A percentile compares a stretch with the other conserved stretches of the same genome.
Conservation (phyloP, 2,888 invertebrate species). For the Brenthis hecate region DNA sequence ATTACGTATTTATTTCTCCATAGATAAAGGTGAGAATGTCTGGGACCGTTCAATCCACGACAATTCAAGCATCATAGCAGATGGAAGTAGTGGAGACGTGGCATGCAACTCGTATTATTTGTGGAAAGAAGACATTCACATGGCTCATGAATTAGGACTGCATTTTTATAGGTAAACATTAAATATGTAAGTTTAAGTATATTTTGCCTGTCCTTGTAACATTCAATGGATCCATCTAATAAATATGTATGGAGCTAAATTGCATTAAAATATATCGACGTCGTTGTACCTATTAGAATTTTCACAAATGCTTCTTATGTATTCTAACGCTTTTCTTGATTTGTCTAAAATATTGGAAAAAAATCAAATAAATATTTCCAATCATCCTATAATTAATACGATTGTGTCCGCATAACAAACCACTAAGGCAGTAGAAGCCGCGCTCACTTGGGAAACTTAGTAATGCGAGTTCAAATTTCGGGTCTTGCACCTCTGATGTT, state of each 20-base stretch:
- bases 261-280: background rate
- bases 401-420: too few relatives aligned
- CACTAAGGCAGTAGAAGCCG: too few relatives aligned
- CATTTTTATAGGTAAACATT: slow-evolving; percentile 48
- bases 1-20: slow-evolving; percentile 9
- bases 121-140: slow-evolving; percentile 82
- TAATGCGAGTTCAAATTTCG: too few relatives aligned
- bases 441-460: too few relatives aligned
- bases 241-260: background rate
- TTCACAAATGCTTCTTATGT: background rate
- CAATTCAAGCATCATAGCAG: slow-evolving; percentile 31
- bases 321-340: too few relatives aligned
- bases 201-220: background rate
- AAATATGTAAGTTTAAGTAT: background rate
- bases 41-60: slow-evolving; percentile 67
- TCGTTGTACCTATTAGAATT: background rate
- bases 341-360: too few relatives aligned
- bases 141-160: slow-evolving; percentile 78
- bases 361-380: too few relatives aligned
- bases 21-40: slow-evolving; percentile 76
- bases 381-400: too few relatives aligned
- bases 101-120: slow-evolving; percentile 85
- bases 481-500: too few relatives aligned
- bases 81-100: slow-evolving; percentile 55
- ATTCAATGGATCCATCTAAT: too few relatives aligned